Percentiles rank a stretch among this genome's conserved stretches.
Conservation (phyloP, 2,113 vertebrate species). For the Pelmatolapia mariae region DNA sequence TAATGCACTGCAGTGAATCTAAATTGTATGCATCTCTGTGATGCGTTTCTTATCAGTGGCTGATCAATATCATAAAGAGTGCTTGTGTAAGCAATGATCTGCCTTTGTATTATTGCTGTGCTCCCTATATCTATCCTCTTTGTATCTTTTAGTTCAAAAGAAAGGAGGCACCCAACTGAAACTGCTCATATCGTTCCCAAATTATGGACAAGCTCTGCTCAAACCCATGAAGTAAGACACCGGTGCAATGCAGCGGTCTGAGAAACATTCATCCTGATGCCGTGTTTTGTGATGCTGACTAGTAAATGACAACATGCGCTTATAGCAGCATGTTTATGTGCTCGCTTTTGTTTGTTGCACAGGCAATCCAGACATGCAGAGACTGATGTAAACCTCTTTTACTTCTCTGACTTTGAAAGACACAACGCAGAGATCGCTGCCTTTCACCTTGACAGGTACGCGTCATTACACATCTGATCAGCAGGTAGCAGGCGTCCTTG, state of each 20-base stretch:
- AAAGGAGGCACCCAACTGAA: slow-evolving; percentile 78
- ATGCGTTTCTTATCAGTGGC: neutral
- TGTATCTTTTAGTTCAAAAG: slow-evolving; percentile 72
- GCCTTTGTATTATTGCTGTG: neutral
- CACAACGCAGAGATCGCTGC: slow-evolving; percentile 85
- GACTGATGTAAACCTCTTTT: slow-evolving; percentile 82
- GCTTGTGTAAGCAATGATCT: neutral
- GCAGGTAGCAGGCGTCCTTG: neutral
- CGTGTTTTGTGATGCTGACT: neutral
- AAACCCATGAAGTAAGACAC: slow-evolving; percentile 81
- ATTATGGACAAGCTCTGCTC: slow-evolving; percentile 78
- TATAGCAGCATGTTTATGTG: neutral
- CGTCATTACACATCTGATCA: neutral
- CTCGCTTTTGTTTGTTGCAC: neutral
- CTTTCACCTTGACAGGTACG: slow-evolving; percentile 86
- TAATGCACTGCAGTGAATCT: neutral
- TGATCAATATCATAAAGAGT: neutral
- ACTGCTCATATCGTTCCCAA: slow-evolving; percentile 70
- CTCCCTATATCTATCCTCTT: neutral
- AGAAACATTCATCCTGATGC: neutral
- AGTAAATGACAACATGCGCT: neutral
- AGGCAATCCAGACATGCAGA: slow-evolving; percentile 81
- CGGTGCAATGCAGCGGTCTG: neutral
- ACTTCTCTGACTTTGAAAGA: slow-evolving; percentile 88
- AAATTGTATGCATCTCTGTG: neutral